phyloP scores from a whole-genome alignment of 1,140 invertebrate species.

The Brachionus manjavacas region DNA sequence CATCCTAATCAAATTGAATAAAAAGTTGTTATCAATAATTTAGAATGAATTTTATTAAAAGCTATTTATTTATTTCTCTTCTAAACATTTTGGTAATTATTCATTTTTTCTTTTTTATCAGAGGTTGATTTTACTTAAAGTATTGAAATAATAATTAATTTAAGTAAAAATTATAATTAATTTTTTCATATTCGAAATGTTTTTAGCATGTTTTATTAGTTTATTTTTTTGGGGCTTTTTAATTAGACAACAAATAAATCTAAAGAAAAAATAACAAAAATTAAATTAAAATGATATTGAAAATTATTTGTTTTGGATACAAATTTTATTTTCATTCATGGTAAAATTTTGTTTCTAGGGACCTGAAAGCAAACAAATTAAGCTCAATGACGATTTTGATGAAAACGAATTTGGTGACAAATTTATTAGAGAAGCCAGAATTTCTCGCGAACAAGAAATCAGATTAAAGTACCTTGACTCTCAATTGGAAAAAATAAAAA shows the following conservation, averaged over 20 bases:
- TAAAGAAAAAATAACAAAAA: not conserved
- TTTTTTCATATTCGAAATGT: too few relatives aligned
- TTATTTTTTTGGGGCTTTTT: too few relatives aligned
- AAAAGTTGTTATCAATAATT: too few relatives aligned
- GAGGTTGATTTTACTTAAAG: too few relatives aligned
- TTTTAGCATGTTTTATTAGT: too few relatives aligned
- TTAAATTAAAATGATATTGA: not conserved
- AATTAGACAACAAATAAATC: not conserved
- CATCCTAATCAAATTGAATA: too few relatives aligned
- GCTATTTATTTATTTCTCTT: too few relatives aligned
- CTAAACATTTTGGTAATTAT: not conserved
- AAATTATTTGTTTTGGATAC: not conserved
- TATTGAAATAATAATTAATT: too few relatives aligned
- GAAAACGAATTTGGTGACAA: conserved; percentile 38
- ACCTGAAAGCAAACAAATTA: conserved; percentile 12
- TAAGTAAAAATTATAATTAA: too few relatives aligned
- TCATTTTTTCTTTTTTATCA: too few relatives aligned
- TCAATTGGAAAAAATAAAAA: conserved; percentile 36
- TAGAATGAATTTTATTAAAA: too few relatives aligned
- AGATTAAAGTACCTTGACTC: conserved; percentile 19
- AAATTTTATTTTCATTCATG: not conserved
- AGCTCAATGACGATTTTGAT: conserved; percentile 33
- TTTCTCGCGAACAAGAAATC: not conserved
- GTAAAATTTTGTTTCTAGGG: not conserved
- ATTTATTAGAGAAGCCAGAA: conserved; percentile 12